These are phyloP conservation scores for Pseudachorutes palmiensis DNA, from an alignment of 1,140 invertebrate genomes.

Conservation along the genomic window DNA sequence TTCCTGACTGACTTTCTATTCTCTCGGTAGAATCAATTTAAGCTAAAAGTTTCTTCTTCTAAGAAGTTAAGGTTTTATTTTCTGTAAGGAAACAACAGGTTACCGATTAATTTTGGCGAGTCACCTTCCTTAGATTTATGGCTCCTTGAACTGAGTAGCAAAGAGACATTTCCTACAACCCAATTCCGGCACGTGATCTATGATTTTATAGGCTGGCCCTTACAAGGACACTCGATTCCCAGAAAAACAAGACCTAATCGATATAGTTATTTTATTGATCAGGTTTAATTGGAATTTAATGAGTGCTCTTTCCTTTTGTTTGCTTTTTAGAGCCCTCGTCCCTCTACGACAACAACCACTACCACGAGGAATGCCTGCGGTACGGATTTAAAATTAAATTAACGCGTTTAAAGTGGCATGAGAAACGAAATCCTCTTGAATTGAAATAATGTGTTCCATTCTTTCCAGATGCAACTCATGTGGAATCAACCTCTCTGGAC, in stretches of 20 bases:
- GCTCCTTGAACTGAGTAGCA: no score
- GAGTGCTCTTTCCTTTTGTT: background rate
- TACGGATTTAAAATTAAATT: background rate
- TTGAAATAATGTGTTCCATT: constrained; percentile 10
- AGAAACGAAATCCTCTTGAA: constrained; percentile 23
- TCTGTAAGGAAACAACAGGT: background rate
- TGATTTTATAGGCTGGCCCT: no score
- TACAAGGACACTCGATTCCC: no score
- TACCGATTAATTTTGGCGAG: background rate
- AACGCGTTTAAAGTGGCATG: background rate
- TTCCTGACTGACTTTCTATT: no score
- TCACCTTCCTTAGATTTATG: background rate
- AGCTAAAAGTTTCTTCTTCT: background rate
- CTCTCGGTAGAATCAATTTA: no score
- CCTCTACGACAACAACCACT: constrained; percentile 86
- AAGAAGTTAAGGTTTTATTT: background rate
- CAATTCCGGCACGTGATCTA: background rate
- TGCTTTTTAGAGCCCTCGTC: constrained; percentile 69
- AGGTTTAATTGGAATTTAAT: no score
- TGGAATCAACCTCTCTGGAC: constrained; percentile 80
- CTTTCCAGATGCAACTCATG: constrained; percentile 91
- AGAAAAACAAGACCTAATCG: no score
- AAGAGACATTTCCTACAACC: background rate
- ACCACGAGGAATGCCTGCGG: constrained; percentile 91
- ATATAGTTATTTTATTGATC: no score